phyloP scores from a whole-genome alignment of 2,113 vertebrate genomes.

The Limanda limanda region DNA sequence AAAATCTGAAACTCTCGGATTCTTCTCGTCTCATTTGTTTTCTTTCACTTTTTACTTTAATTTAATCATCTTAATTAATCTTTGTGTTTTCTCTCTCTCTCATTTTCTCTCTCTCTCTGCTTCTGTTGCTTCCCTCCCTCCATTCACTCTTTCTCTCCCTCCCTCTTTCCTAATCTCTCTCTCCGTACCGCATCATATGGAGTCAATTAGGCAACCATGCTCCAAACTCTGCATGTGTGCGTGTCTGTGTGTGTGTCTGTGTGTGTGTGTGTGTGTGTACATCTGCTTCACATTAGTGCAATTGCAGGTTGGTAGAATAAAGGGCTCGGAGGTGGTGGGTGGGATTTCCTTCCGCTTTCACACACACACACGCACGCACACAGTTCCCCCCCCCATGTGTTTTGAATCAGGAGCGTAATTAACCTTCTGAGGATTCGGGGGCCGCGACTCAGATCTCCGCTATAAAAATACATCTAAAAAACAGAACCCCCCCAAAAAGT shows the following conservation, averaged over 20 bases:
- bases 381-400: conserved; percentile 74
- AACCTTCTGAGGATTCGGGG: conserved; percentile 82
- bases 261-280: conserved; percentile 80
- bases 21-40: not conserved
- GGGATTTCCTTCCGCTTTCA: conserved; percentile 94
- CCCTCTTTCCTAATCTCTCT: conserved; percentile 17
- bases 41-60: not conserved
- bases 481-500: conserved; percentile 49
- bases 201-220: conserved; percentile 91
- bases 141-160: conserved; percentile 8
- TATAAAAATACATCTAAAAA: conserved; percentile 79
- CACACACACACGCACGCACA: conserved; percentile 46
- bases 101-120: not conserved
- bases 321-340: conserved; percentile 89
- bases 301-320: conserved; percentile 96
- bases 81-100: not conserved
- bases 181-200: conserved; percentile 85
- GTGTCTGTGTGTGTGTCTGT: conserved; percentile 75
- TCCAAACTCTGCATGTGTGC: conserved; percentile 78
- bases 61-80: not conserved
- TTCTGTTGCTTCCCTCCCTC: not conserved
- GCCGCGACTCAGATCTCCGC: conserved; percentile 75
- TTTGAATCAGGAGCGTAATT: conserved; percentile 84
- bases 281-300: conserved; percentile 92
- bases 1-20: no score